A percentile compares a stretch with the other conserved stretches of the same genome.
These are phyloP conservation scores for Anguilla rostrata DNA, from an alignment of 2,113 vertebrate genomes.

Conservation along the genomic window DNA sequence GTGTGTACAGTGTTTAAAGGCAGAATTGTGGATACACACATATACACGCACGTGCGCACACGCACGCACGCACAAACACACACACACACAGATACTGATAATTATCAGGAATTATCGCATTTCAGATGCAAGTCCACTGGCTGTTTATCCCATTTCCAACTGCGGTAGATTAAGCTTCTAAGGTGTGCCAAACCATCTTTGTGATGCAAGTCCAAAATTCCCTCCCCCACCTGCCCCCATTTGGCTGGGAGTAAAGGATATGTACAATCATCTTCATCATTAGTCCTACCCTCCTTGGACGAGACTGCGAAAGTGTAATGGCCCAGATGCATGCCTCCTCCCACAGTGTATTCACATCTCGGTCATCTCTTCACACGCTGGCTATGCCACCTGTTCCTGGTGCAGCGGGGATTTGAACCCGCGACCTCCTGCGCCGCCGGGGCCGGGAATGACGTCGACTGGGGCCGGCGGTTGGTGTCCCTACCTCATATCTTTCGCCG, in stretches of 20 bases:
- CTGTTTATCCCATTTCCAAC: background rate
- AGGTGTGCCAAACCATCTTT: constrained; percentile 49
- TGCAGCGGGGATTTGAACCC: background rate
- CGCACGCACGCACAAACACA: too few relatives aligned
- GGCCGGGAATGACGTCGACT: background rate
- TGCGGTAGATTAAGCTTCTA: background rate
- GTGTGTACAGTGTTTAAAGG: too few relatives aligned
- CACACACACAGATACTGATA: background rate
- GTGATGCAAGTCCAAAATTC: constrained; percentile 53
- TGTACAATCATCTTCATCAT: constrained; percentile 59
- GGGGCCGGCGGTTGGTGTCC: background rate
- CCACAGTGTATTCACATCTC: background rate
- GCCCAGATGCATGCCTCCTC: constrained; percentile 27
- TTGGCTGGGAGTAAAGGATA: constrained; percentile 53
- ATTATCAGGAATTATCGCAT: background rate
- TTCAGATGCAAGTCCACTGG: background rate
- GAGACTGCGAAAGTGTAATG: constrained; percentile 37
- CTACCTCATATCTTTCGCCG: background rate
- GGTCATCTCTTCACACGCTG: background rate
- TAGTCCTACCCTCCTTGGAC: constrained; percentile 52
- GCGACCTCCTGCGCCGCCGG: background rate
- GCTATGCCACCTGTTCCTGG: background rate
- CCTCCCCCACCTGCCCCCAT: constrained; percentile 23
- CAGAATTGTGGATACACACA: too few relatives aligned
- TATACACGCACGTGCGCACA: too few relatives aligned